These are phyloP conservation scores for Tipula unca DNA, from an alignment of 2,888 invertebrate species.

Conservation along the genomic window DNA sequence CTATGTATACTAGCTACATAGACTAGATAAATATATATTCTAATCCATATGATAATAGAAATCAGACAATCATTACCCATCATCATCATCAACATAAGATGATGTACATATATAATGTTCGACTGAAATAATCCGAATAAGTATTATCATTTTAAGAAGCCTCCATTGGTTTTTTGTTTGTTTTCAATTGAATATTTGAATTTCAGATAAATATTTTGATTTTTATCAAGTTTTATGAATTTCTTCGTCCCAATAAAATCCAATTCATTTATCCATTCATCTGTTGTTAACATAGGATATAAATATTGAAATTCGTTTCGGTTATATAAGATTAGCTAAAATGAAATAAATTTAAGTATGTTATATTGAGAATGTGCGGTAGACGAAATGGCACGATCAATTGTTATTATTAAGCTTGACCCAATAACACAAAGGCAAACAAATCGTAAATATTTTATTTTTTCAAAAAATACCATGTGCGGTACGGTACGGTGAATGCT, in stretches of 20 bases:
- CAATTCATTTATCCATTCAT: background rate
- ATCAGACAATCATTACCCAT: background rate
- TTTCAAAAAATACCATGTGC: too few relatives aligned
- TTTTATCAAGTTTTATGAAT: background rate
- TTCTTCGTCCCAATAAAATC: background rate
- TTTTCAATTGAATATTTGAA: conserved; percentile 1
- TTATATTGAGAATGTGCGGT: background rate
- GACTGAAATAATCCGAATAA: background rate
- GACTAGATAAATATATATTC: background rate
- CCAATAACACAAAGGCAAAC: background rate
- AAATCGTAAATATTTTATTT: background rate
- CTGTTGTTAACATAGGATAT: background rate
- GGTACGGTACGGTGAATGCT: too few relatives aligned
- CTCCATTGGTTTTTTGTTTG: background rate
- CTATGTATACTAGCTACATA: background rate
- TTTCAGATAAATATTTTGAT: conserved; percentile 14
- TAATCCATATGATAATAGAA: background rate
- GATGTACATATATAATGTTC: background rate
- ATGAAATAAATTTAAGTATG: background rate
- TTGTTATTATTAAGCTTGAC: background rate
- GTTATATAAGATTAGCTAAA: background rate
- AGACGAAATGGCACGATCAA: background rate
- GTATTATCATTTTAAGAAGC: background rate
- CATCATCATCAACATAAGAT: background rate
- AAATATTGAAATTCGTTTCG: background rate